Conservation (phyloP, 2,888 invertebrate genomes). For the Trachelus iudaicus region DNA sequence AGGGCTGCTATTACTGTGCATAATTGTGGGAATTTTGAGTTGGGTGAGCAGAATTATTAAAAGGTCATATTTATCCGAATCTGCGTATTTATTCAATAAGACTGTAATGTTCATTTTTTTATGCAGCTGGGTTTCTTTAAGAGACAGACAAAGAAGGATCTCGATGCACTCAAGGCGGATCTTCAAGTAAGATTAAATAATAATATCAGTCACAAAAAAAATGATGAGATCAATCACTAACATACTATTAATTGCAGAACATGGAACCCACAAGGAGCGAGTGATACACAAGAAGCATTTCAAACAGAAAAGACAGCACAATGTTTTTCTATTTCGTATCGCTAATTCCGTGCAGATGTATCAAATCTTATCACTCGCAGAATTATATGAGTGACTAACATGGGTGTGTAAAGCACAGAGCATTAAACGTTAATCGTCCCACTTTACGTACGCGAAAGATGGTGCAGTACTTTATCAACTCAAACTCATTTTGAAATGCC, state of each 20-base stretch:
- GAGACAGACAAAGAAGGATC: conserved; percentile 30
- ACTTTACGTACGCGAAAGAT: not conserved
- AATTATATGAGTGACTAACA: too few relatives aligned
- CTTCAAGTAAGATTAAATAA: not conserved
- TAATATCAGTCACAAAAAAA: not conserved
- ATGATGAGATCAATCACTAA: not conserved
- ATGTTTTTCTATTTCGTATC: too few relatives aligned
- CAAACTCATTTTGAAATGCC: not conserved
- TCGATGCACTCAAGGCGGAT: conserved; percentile 23
- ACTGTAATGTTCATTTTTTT: not conserved
- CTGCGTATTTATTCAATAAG: not conserved
- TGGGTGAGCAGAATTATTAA: conserved; percentile 26
- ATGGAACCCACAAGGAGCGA: not conserved
- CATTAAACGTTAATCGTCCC: not conserved
- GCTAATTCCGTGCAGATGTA: too few relatives aligned
- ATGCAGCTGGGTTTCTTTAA: conserved; percentile 46
- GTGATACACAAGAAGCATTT: not conserved
- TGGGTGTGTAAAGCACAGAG: too few relatives aligned
- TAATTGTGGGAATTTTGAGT: conserved; percentile 30
- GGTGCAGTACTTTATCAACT: not conserved
- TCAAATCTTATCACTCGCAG: too few relatives aligned
- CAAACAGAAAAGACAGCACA: too few relatives aligned
- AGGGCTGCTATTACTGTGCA: conserved; percentile 37
- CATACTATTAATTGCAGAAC: not conserved
- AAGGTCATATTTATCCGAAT: not conserved